These are phyloP conservation scores for Spilogale gracilis DNA, from an alignment of 2,113 vertebrate genomes.

Conservation along the genomic window DNA sequence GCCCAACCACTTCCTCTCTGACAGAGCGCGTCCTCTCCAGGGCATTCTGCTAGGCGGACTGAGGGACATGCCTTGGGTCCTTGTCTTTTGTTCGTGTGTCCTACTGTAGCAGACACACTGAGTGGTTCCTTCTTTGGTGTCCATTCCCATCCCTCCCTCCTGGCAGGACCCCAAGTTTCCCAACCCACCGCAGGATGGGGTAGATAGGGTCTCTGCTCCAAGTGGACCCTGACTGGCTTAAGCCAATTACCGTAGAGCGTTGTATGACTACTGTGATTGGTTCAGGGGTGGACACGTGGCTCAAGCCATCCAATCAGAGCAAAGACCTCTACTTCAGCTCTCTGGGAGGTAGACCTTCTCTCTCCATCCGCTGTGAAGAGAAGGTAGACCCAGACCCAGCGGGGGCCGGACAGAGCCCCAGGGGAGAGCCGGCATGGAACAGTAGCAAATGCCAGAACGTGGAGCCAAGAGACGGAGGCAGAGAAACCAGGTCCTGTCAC, in stretches of 20 bases:
- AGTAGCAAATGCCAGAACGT: background rate
- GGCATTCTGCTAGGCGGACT: slow-evolving; percentile 11
- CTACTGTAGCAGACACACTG: background rate
- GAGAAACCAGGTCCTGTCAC: background rate
- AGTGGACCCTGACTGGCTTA: background rate
- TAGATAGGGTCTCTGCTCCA: background rate
- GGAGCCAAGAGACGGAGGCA: background rate
- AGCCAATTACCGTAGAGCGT: background rate
- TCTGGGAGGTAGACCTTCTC: background rate
- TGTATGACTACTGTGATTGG: background rate
- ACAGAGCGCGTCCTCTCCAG: slow-evolving; percentile 23
- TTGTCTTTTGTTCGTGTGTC: background rate
- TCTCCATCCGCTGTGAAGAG: background rate
- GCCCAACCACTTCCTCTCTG: slow-evolving; percentile 65
- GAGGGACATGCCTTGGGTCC: background rate
- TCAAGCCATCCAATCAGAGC: background rate
- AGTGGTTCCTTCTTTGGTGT: background rate
- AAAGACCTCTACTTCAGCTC: background rate
- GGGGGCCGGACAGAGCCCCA: background rate
- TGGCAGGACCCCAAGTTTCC: background rate
- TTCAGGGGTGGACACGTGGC: background rate
- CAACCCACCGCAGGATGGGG: background rate
- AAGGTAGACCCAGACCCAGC: background rate
- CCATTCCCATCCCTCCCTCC: background rate
- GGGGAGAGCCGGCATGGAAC: background rate